Evolutionary conservation across 2,113 vertebrate species (phyloP).

Genomic region (Microtus ochrogaster): DNA sequence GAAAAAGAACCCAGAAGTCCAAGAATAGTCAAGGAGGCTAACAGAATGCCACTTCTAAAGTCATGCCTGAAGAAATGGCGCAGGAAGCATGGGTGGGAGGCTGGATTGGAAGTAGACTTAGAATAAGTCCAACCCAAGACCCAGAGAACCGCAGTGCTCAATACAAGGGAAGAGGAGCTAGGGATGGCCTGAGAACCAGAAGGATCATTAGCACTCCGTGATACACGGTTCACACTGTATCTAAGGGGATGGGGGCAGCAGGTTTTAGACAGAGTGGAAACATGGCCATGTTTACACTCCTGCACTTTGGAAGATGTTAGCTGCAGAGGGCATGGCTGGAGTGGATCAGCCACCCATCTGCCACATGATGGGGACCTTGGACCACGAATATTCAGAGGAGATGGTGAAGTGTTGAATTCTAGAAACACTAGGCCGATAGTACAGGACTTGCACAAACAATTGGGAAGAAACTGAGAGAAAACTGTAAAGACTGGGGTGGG

Average conservation of each 20-base stretch:
- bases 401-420: background rate
- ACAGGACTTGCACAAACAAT: background rate
- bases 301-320: background rate
- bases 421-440: background rate
- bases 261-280: background rate
- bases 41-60: background rate
- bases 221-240: background rate
- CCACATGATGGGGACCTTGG: background rate
- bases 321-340: background rate
- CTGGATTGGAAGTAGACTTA: too few species aligned
- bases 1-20: background rate
- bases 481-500: background rate
- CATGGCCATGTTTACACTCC: fast-evolving
- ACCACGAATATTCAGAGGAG: background rate
- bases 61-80: background rate
- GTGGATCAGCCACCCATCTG: background rate
- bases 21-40: background rate
- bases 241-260: background rate
- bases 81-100: background rate
- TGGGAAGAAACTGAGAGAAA: background rate
- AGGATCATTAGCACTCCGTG: background rate
- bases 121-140: background rate
- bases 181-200: background rate
- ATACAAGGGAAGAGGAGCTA: background rate
- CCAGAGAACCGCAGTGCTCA: background rate